Base-by-base conservation (phyloP, 1,140 invertebrate species). In the Drosophila pandora region DNA sequence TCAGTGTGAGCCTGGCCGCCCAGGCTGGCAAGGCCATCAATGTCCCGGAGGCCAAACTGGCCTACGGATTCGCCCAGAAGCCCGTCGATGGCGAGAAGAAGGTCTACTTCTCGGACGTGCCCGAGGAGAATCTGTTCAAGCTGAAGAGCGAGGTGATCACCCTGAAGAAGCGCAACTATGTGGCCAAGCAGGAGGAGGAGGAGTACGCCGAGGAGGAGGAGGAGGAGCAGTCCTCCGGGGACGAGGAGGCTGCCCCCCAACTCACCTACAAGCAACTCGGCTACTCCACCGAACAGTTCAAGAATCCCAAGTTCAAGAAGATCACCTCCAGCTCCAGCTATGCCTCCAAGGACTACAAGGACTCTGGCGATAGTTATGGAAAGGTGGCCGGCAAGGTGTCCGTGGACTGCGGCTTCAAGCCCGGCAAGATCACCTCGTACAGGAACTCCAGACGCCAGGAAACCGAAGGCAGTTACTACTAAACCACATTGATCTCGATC, bases 61-160 rank as follows among this genome's bases (percentile, higher is more conserved):
- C 88, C 0, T 93, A 90, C 53, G 93, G 93, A 1, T 92, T 92
- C 2, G 74, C 78, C 17, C 90, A 89, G 21, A 65, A 82, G 25
- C 93, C 93, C 5, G 63, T 80, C 3, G 91, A 93, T 25, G 79
- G 64, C 1, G 68, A 84, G 45, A 79, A 61, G 21, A 77, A 78
- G 3, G 81, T 90, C 0, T 74, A 61, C 5, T 65, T 80, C 5
- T 65, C 61, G 2, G 90, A 92, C 5, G 76, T 93, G 23, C 85
- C 92, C 10, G 93, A 93, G 54, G 93, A 93, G 49, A 92, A 91
- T 69, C 80, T 93, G 0, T 80, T 85, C n/a, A 89, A 79, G 45
- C 75, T 92, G 4, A 92, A 93, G 32, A 92, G 79, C 34, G 90
- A 92, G 7, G 83, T 93, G 3, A 89, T 93, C 12, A 92, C 92